A percentile compares a stretch with the other conserved stretches of the same genome.
Conservation (phyloP, 1,140 invertebrate genomes). For the Eumeta japonica region DNA sequence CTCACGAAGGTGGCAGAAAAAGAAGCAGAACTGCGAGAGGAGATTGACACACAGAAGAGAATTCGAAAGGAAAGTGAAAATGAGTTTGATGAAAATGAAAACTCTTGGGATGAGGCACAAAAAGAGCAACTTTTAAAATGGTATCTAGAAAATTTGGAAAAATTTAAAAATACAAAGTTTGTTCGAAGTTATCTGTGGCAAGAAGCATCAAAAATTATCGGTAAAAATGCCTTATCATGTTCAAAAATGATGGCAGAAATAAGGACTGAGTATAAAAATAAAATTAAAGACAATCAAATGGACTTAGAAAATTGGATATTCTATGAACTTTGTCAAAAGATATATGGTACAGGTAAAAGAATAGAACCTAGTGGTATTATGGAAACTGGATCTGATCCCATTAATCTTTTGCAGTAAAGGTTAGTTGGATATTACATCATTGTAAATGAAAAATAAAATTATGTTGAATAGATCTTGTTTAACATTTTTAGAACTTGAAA, state of each 20-base stretch:
- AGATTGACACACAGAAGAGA: conserved; percentile 9
- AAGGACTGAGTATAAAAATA: conserved; percentile 35
- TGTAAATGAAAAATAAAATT: neutral
- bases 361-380: too few relatives aligned
- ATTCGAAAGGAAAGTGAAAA: too few relatives aligned
- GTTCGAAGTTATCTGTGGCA: conserved; percentile 39
- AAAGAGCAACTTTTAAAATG: conserved; percentile 33
- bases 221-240: conserved; percentile 36
- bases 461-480: too few relatives aligned
- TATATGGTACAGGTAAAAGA: conserved; percentile 46
- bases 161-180: conserved; percentile 46
- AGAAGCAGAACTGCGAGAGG: conserved; percentile 24
- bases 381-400: too few relatives aligned
- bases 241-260: conserved; percentile 46
- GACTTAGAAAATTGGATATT: conserved; percentile 37
- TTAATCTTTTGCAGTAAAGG: too few relatives aligned
- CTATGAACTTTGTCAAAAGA: conserved; percentile 38
- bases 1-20: conserved; percentile 34
- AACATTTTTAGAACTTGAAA: too few relatives aligned
- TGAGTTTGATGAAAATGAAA: conserved; percentile 16
- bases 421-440: neutral
- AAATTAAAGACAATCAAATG: conserved; percentile 32
- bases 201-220: conserved; percentile 33
- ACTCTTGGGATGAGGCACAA: conserved; percentile 34
- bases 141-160: conserved; percentile 46